These are phyloP conservation scores for Echinometra lucunter DNA, from an alignment of 53 echinoderm and acorn worm genomes.

Conservation along the genomic window DNA sequence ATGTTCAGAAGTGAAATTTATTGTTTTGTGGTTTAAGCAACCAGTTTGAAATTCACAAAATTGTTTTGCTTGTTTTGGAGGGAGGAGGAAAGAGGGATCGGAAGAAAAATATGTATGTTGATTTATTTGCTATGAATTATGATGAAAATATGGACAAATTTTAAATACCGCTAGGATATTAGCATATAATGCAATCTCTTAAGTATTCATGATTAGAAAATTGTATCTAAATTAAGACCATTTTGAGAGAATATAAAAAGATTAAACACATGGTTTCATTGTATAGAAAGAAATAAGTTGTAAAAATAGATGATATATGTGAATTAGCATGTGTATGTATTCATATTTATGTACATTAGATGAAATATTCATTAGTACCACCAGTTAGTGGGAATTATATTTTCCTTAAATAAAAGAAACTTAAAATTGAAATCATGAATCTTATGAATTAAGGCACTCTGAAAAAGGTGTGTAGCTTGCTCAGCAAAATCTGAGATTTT, in stretches of 20 bases:
- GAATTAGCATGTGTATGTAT: constrained; percentile 59
- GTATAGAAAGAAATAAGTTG: constrained; percentile 25
- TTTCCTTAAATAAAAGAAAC: constrained; percentile 51
- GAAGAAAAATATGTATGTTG: not conserved
- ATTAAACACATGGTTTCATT: not conserved
- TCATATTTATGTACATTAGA: constrained; percentile 55
- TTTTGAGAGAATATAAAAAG: not conserved
- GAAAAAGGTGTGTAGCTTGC: not conserved
- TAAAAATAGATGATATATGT: constrained; percentile 56
- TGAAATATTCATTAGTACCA: constrained; percentile 31
- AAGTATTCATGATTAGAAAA: not conserved
- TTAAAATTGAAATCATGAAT: constrained; percentile 46
- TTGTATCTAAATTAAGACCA: not conserved
- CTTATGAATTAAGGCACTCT: not conserved
- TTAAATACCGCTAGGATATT: not conserved
- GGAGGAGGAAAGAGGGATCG: not conserved
- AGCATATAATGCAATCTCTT: constrained; percentile 3
- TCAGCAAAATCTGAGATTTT: not conserved
- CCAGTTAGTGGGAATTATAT: constrained; percentile 12
- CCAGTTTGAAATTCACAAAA: not conserved
- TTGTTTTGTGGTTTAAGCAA: not conserved
- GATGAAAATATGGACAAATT: not conserved
- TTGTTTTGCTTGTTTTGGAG: not conserved
- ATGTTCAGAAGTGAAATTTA: not conserved
- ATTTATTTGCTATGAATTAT: not conserved